Percentiles rank a stretch among this genome's conserved stretches.
Evolutionary conservation across 2,888 invertebrate species (phyloP).

Genomic region (Icerya purchasi): DNA sequence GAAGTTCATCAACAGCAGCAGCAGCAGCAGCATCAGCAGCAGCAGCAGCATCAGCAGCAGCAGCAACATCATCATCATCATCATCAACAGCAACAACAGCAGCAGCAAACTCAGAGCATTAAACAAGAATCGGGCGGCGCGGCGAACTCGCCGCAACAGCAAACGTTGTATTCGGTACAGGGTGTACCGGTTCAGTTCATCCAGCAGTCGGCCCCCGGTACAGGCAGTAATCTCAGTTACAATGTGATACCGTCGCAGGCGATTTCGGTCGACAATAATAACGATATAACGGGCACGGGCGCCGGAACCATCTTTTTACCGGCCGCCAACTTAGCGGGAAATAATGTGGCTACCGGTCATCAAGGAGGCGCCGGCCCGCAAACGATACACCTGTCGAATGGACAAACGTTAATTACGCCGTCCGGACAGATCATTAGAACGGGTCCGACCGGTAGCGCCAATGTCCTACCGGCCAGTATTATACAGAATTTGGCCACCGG

Average conservation of each 20-base stretch:
- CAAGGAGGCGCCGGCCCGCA: conserved; percentile 29
- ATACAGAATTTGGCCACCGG: conserved; percentile 36
- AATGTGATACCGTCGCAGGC: conserved; percentile 62
- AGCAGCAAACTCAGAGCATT: neutral
- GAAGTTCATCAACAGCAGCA: conserved; percentile 21
- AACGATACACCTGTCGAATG: conserved; percentile 27
- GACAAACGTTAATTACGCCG: conserved; percentile 29
- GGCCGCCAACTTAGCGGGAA: conserved; percentile 7
- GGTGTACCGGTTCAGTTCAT: conserved; percentile 4
- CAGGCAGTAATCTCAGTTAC: neutral
- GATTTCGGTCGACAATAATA: conserved; percentile 55
- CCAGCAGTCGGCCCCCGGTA: neutral
- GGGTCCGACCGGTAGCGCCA: conserved; percentile 15
- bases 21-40: conserved; percentile 24
- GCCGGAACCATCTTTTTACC: conserved; percentile 22
- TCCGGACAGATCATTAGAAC: conserved; percentile 49
- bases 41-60: conserved; percentile 20
- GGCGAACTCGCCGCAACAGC: neutral
- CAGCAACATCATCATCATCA: conserved; percentile 20
- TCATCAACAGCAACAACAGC: conserved; percentile 17
- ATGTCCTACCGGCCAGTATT: conserved; percentile 41
- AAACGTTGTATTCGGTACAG: neutral
- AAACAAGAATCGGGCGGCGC: neutral
- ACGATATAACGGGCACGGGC: too few species aligned
- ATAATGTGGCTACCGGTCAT: too few species aligned